Evolutionary conservation across 2,888 invertebrate genomes (phyloP).

Genomic region (Cantharis rustica): DNA sequence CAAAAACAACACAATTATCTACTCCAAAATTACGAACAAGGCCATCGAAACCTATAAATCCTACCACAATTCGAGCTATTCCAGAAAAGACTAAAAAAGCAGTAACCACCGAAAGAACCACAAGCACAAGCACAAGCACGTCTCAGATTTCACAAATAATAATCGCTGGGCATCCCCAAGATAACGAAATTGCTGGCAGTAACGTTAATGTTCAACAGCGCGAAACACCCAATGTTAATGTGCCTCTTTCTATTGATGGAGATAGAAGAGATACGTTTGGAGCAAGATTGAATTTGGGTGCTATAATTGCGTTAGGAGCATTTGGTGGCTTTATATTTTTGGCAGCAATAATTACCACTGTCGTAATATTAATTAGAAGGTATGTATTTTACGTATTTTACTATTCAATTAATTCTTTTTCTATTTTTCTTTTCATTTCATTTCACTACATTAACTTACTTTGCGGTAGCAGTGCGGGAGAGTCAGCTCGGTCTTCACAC

Average conservation of each 20-base stretch:
- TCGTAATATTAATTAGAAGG: slow-evolving; percentile 87
- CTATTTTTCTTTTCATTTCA: slow-evolving; percentile 15
- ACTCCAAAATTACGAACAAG: slow-evolving; percentile 47
- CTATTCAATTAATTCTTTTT: background rate
- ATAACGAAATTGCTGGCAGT: slow-evolving; percentile 71
- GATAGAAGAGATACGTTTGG: slow-evolving; percentile 63
- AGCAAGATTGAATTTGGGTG: slow-evolving; percentile 81
- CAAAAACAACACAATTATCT: slow-evolving; percentile 44
- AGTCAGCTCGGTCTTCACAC: slow-evolving; percentile 57
- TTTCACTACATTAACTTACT: slow-evolving; percentile 27
- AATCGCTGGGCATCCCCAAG: slow-evolving; percentile 70
- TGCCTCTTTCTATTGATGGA: slow-evolving; percentile 69
- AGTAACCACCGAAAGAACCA: slow-evolving; percentile 35
- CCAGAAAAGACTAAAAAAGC: slow-evolving; percentile 44
- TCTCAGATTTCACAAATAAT: slow-evolving; percentile 34
- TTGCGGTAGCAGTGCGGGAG: slow-evolving; percentile 50
- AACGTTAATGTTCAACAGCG: slow-evolving; percentile 62
- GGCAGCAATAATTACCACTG: slow-evolving; percentile 86
- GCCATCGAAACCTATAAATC: slow-evolving; percentile 52
- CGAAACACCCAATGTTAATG: slow-evolving; percentile 69
- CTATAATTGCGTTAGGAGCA: slow-evolving; percentile 86
- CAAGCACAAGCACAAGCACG: slow-evolving; percentile 34
- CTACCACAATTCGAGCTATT: slow-evolving; percentile 53
- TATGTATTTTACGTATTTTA: slow-evolving; percentile 53
- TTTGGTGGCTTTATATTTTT: slow-evolving; percentile 91